A percentile compares a stretch with the other conserved stretches of the same genome.
Conservation (phyloP, 2,797 vertebrate genomes). For the Vireo griseus region DNA sequence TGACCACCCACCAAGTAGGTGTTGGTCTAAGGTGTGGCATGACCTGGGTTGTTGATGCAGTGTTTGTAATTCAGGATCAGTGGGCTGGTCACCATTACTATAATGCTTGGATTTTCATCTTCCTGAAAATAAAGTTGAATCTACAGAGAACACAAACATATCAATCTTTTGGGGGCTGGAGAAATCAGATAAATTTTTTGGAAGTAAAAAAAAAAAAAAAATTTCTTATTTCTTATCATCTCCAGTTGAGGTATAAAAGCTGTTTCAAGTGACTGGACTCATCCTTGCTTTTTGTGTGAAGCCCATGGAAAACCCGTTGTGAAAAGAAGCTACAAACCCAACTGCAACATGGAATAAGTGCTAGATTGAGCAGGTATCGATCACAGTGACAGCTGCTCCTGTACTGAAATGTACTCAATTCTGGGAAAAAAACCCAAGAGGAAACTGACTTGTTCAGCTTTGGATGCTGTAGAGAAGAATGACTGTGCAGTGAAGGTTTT, state of each 20-base stretch:
- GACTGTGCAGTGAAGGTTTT: not conserved
- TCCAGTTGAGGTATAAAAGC: not conserved
- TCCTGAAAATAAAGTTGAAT: not conserved
- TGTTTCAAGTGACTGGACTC: not conserved
- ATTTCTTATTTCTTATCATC: not conserved
- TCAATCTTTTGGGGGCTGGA: rapidly evolving
- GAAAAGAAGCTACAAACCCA: not conserved
- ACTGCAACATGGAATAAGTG: not conserved
- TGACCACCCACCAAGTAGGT: not conserved
- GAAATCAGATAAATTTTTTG: not conserved
- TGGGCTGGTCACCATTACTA: not conserved
- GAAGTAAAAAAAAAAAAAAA: not conserved
- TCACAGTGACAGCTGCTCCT: not conserved
- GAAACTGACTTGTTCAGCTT: not conserved
- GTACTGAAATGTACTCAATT: rapidly evolving
- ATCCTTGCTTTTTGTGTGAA: not conserved
- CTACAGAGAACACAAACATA: not conserved
- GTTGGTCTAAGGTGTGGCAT: not conserved
- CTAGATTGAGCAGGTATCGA: not conserved
- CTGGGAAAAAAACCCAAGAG: not conserved
- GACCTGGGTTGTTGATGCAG: not conserved
- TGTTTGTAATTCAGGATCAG: not conserved
- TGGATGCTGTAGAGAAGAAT: not conserved
- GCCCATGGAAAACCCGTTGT: not conserved
- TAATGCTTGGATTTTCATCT: not conserved